phyloP scores from a whole-genome alignment of 1,140 invertebrate genomes.

The Drosophila watanabei region DNA sequence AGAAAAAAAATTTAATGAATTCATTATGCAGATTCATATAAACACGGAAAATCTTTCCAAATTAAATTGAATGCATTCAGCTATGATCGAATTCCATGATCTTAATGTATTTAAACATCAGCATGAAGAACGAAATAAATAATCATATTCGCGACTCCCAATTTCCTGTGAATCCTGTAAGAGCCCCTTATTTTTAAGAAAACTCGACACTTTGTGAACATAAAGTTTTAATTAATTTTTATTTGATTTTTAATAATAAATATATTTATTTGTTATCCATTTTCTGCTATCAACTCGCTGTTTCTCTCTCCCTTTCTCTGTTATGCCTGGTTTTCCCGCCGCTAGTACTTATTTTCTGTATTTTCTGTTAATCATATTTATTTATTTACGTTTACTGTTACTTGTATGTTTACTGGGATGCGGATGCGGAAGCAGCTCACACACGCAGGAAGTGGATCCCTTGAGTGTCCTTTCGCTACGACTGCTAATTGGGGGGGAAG shows the following conservation, averaged over 20 bases:
- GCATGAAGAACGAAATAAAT: no score
- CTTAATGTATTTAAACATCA: no score
- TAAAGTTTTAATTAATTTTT: constrained; percentile 78
- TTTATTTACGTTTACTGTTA: constrained; percentile 14
- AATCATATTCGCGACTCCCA: no score
- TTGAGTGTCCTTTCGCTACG: neutral
- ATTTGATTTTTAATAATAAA: constrained; percentile 82
- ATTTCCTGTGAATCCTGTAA: neutral
- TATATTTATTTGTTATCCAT: constrained; percentile 73
- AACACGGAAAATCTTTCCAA: no score
- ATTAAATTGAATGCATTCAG: no score
- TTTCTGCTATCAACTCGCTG: constrained; percentile 43
- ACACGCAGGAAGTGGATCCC: neutral
- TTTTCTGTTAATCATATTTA: constrained; percentile 29
- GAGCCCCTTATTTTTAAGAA: neutral
- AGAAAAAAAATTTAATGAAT: no score
- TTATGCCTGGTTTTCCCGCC: constrained; percentile 22
- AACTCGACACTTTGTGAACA: constrained; percentile 48
- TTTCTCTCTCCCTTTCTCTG: constrained; percentile 14
- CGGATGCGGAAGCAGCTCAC: constrained; percentile 2
- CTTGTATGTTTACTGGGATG: constrained; percentile 23
- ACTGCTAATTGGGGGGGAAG: constrained; percentile 4
- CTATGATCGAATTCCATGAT: no score
- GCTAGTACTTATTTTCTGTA: constrained; percentile 40
- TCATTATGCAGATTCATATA: no score